Base-by-base conservation (phyloP, 2,888 invertebrate genomes). In the Mylabris sibirica region DNA sequence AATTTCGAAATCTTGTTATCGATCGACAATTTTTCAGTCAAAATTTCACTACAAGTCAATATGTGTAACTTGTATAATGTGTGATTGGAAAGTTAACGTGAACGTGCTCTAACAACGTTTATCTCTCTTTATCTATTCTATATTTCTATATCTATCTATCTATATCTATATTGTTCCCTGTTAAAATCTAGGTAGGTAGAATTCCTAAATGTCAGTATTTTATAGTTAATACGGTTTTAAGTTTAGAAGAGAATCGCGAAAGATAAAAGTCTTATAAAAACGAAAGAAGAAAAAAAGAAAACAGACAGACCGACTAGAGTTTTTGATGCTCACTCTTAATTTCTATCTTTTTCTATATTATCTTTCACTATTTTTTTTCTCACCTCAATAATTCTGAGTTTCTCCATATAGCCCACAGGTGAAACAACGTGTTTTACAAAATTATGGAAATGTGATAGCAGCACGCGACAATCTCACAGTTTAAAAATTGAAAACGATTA, bases 391-490 rank as follows among this genome's bases (percentile, higher is more conserved):
- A 49, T 49, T 49, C 20, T 20, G 20, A 20, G 6, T 30, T 30
- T 30, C 30, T 49, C 20, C 44, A 17, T 9, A 20, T 49, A 49
- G 0, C 11, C 20, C 1, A 49, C 20, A 49, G 49, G 49, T 49
- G 49, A 49, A 49, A 49, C 11, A 70, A 68, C 71, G 74, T 72
- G 73, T 67, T 69, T 70, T 64, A 74, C 74, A 71, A 75, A 75
- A 74, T 75, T 75, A 75, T 75, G 75, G 74, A 75, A 75, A 75
- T 75, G 68, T 72, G 65, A 49, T 72, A 64, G 66, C 20, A 72
- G 75, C 75, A 75, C 75, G 74, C 73, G 75, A 70, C 73, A 63
- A 57, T 59, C 65, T 65, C 49, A 20, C 20, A 9, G 11, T 20
- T 49, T 49, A 1, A 20, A 20, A 49, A 49, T 0, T 1, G 22